These are phyloP conservation scores for Aphidius gifuensis DNA, from an alignment of 1,140 invertebrate genomes.

Conservation along the genomic window DNA sequence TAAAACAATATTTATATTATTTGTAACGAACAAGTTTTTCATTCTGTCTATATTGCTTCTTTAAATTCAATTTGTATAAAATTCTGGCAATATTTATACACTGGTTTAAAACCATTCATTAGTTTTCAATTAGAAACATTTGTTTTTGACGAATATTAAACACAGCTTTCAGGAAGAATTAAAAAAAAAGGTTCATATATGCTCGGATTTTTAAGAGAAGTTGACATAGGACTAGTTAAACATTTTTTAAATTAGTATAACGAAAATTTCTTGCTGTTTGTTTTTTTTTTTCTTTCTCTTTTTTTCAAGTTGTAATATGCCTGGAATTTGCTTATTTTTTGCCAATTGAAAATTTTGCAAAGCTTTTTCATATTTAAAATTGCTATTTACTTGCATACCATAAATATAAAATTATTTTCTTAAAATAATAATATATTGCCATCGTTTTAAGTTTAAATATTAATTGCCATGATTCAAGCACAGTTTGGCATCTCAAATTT, in stretches of 20 bases:
- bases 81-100: not conserved
- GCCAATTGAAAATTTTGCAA: too few relatives aligned
- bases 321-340: too few relatives aligned
- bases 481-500: too few relatives aligned
- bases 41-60: not conserved
- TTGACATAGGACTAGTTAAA: constrained; percentile 18
- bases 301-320: too few relatives aligned
- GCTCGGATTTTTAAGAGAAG: not conserved
- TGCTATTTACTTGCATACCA: too few relatives aligned
- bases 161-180: constrained; percentile 29
- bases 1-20: too few relatives aligned
- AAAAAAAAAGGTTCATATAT: not conserved
- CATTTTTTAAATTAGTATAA: constrained; percentile 9
- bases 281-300: not conserved
- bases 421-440: too few relatives aligned
- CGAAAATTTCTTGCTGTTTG: not conserved
- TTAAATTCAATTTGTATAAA: not conserved
- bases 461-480: too few relatives aligned
- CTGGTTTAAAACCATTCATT: constrained; percentile 40
- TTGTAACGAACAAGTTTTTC: too few relatives aligned
- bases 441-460: too few relatives aligned
- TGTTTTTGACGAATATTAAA: constrained; percentile 36
- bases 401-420: too few relatives aligned
- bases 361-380: too few relatives aligned
- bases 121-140: constrained; percentile 52